Conservation (phyloP, 2,113 vertebrate species). For the Prionailurus bengalensis region DNA sequence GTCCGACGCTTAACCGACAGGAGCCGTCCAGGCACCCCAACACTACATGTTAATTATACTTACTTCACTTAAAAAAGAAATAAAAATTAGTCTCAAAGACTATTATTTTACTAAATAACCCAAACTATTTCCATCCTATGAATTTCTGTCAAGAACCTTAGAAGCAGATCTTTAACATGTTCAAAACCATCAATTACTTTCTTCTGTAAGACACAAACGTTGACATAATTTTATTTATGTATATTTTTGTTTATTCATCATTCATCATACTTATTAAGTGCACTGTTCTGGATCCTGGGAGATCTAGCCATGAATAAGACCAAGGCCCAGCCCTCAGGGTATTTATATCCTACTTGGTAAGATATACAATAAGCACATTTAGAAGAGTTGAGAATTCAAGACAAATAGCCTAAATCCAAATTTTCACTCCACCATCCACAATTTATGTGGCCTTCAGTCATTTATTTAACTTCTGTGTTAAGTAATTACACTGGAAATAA, state of each 20-base stretch:
- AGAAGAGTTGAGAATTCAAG: not conserved
- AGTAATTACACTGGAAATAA: not conserved
- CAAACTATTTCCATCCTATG: constrained; percentile 12
- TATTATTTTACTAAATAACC: constrained; percentile 46
- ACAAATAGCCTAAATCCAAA: not conserved
- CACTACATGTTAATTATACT: not conserved
- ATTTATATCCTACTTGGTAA: not conserved
- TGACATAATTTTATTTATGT: not conserved
- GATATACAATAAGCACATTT: not conserved
- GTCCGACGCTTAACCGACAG: no score
- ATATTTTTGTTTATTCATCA: not conserved
- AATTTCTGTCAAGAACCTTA: constrained; percentile 29
- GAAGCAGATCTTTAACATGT: not conserved
- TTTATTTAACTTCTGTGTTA: not conserved
- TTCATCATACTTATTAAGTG: not conserved
- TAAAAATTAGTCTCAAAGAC: not conserved
- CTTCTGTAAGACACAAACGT: not conserved
- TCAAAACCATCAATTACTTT: constrained; percentile 32
- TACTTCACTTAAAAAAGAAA: not conserved
- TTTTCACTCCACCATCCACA: not conserved
- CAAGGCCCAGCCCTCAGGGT: not conserved
- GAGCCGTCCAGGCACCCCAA: not conserved
- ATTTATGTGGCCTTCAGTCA: not conserved
- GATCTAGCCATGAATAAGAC: not conserved
- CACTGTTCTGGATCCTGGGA: not conserved